phyloP scores from a whole-genome alignment of 53 echinoderm and acorn worm genomes.

The Echinarachnius parma region DNA sequence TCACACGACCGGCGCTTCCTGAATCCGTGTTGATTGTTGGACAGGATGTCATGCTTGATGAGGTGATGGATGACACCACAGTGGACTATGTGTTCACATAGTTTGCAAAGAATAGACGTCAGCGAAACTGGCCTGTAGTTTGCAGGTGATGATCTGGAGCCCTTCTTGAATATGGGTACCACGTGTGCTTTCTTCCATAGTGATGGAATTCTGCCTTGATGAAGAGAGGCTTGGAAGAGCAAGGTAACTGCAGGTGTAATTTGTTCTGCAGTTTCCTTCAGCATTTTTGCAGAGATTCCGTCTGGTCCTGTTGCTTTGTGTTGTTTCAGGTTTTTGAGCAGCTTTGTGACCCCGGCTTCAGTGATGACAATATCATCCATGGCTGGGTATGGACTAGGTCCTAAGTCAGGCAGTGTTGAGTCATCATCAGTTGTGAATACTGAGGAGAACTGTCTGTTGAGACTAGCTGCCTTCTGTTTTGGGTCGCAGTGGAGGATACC shows the following conservation, averaged over 20 bases:
- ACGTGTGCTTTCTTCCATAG: slow-evolving; percentile 20
- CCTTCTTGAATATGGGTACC: slow-evolving; percentile 42
- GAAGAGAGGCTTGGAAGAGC: slow-evolving; percentile 47
- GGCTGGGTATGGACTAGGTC: slow-evolving; percentile 20
- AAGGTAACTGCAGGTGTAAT: slow-evolving; percentile 19
- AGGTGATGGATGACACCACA: slow-evolving; percentile 44
- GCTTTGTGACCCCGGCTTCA: not conserved
- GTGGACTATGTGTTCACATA: slow-evolving; percentile 47
- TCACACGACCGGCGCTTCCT: slow-evolving; percentile 20
- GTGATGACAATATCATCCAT: not conserved
- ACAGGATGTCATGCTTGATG: too few relatives aligned
- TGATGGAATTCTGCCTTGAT: slow-evolving; percentile 44
- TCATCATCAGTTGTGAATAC: slow-evolving; percentile 21
- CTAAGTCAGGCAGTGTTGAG: slow-evolving; percentile 17
- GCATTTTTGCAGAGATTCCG: slow-evolving; percentile 12
- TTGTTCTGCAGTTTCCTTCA: slow-evolving; percentile 19
- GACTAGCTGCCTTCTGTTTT: slow-evolving; percentile 15
- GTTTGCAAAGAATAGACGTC: slow-evolving; percentile 38
- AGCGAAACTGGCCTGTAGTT: slow-evolving; percentile 47
- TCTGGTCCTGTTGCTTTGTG: slow-evolving; percentile 22
- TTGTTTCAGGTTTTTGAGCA: slow-evolving; percentile 6
- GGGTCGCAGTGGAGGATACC: slow-evolving; percentile 19
- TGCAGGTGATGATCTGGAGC: slow-evolving; percentile 30
- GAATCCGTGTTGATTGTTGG: slow-evolving; percentile 18
- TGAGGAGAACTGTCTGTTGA: slow-evolving; percentile 39